phyloP scores from a whole-genome alignment of 2,888 invertebrate genomes.

The Tetheella fluctuosa region DNA sequence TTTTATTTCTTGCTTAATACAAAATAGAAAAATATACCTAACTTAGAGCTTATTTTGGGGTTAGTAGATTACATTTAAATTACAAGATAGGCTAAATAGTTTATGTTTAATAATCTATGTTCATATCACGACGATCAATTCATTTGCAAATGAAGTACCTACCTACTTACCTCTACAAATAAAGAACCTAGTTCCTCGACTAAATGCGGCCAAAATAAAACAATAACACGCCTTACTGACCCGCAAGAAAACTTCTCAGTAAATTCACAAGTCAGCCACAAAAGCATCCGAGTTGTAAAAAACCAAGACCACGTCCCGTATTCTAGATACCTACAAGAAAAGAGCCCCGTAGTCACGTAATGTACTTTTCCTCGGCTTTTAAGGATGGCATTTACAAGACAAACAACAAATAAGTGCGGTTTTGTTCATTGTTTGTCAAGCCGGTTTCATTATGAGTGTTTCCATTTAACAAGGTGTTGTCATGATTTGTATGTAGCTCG shows the following conservation, averaged over 20 bases:
- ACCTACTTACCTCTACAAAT: neutral
- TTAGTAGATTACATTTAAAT: too few species aligned
- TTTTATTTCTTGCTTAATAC: too few species aligned
- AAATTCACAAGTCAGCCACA: conserved; percentile 1
- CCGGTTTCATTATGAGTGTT: conserved; percentile 34
- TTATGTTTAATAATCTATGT: too few species aligned
- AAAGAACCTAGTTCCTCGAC: neutral
- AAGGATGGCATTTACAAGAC: conserved; percentile 20
- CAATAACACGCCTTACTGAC: conserved; percentile 1
- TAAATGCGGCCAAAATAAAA: neutral
- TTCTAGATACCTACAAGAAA: conserved; percentile 8
- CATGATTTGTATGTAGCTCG: conserved; percentile 15
- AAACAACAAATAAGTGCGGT: conserved; percentile 28
- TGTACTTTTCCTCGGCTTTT: conserved; percentile 21
- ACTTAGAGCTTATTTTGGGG: too few species aligned
- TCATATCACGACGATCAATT: too few species aligned
- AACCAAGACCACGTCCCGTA: conserved; percentile 9
- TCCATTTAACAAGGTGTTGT: conserved; percentile 28
- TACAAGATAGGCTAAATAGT: too few species aligned
- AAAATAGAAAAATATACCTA: too few species aligned
- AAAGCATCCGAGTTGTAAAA: neutral
- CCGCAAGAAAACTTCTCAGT: conserved; percentile 5
- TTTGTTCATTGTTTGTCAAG: conserved; percentile 29
- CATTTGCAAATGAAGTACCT: neutral
- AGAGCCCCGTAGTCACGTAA: conserved; percentile 17